Evolutionary conservation across 2,113 vertebrate genomes (phyloP).

Genomic region (Noturus placidus): DNA sequence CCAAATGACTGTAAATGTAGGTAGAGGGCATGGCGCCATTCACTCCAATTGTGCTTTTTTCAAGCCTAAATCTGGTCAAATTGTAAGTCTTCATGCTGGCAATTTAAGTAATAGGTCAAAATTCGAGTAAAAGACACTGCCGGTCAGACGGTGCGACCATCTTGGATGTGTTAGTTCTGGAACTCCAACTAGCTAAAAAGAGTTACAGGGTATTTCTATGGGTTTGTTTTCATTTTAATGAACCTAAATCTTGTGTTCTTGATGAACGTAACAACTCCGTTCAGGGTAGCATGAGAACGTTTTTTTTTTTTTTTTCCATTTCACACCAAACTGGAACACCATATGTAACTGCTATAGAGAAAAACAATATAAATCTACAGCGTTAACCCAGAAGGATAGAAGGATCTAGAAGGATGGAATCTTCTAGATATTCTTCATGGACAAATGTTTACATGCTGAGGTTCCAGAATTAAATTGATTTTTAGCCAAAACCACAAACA

Average conservation of each 20-base stretch:
- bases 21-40: not conserved
- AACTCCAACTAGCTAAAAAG: too few species aligned
- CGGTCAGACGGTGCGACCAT: too few species aligned
- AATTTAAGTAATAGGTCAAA: not conserved
- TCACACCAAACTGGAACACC: not conserved
- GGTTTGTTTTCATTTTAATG: not conserved
- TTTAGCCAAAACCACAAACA: slow-evolving; percentile 24
- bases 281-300: not conserved
- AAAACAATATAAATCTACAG: not conserved
- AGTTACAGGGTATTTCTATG: not conserved
- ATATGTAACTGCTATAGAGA: not conserved
- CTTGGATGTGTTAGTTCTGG: not conserved
- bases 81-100: not conserved
- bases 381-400: not conserved
- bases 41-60: not conserved
- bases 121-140: not conserved
- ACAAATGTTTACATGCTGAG: not conserved
- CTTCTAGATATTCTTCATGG: not conserved
- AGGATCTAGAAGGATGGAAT: not conserved
- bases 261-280: not conserved
- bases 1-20: not conserved
- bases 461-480: not conserved
- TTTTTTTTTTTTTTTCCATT: not conserved
- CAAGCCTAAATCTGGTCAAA: not conserved
- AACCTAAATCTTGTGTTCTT: slow-evolving; percentile 5